phyloP scores from a whole-genome alignment of 2,888 invertebrate species.

The Eilema depressum region DNA sequence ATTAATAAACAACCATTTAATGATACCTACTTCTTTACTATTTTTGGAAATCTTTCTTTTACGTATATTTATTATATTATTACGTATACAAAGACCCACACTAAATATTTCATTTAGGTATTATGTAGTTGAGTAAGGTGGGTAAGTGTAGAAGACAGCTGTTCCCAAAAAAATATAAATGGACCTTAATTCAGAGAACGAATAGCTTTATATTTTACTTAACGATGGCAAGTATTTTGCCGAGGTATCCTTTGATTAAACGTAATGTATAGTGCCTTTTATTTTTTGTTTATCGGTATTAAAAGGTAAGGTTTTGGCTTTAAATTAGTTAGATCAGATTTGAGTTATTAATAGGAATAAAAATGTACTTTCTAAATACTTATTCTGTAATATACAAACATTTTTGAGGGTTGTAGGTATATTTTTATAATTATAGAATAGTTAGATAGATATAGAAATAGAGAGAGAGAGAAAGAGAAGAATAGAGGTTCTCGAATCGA shows the following conservation, averaged over 20 bases:
- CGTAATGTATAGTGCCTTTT: background rate
- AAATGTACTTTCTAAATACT: too few relatives aligned
- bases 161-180: slow-evolving; percentile 1
- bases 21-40: too few relatives aligned
- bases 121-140: background rate
- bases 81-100: background rate
- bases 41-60: too few relatives aligned
- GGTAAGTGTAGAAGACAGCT: background rate
- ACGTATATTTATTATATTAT: too few relatives aligned
- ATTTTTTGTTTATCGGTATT: background rate
- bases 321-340: background rate
- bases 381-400: too few relatives aligned
- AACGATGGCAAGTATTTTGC: background rate
- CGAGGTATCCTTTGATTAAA: slow-evolving; percentile 4
- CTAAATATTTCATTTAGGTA: background rate
- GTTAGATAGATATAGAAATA: too few relatives aligned
- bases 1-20: too few relatives aligned
- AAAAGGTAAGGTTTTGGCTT: background rate
- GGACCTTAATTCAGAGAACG: background rate
- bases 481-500: too few relatives aligned
- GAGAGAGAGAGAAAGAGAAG: too few relatives aligned
- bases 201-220: background rate
- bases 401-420: too few relatives aligned
- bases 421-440: too few relatives aligned
- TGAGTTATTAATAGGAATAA: too few relatives aligned